Percentiles rank a stretch among this genome's conserved stretches.
phyloP scores from a whole-genome alignment of 2,113 vertebrate genomes.

The Malurus melanocephalus region DNA sequence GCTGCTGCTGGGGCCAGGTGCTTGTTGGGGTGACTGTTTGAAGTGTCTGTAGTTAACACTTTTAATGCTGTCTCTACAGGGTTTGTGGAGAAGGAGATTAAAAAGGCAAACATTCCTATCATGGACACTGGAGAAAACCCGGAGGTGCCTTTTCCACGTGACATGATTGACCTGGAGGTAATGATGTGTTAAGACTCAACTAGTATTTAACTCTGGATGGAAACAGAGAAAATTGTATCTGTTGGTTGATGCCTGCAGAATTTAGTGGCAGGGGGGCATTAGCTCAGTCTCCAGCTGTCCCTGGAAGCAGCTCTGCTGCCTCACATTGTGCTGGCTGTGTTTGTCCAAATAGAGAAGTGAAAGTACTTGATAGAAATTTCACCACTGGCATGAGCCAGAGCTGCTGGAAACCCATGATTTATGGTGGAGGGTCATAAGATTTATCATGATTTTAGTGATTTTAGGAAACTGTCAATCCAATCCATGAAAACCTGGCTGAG shows the following conservation, averaged over 20 bases:
- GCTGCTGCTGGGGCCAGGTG: neutral
- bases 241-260: rapidly evolving
- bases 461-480: neutral
- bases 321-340: rapidly evolving
- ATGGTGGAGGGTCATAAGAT: neutral
- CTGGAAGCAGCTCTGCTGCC: neutral
- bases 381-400: neutral
- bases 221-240: too few species aligned
- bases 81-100: constrained; percentile 98
- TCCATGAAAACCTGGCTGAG: neutral
- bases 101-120: constrained; percentile 89
- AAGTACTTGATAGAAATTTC: neutral
- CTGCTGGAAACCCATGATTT: rapidly evolving
- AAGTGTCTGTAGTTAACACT: neutral
- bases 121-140: constrained; percentile 96
- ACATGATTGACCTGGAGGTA: constrained; percentile 99
- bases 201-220: neutral
- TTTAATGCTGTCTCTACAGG: constrained; percentile 66
- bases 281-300: neutral
- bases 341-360: neutral
- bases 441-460: neutral
- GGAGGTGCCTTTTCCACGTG: constrained; percentile 94
- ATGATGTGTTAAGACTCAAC: neutral
- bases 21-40: rapidly evolving
- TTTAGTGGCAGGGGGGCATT: neutral